Conservation (phyloP, 53 echinoderm and acorn worm genomes). For the Actinopyga echinites region DNA sequence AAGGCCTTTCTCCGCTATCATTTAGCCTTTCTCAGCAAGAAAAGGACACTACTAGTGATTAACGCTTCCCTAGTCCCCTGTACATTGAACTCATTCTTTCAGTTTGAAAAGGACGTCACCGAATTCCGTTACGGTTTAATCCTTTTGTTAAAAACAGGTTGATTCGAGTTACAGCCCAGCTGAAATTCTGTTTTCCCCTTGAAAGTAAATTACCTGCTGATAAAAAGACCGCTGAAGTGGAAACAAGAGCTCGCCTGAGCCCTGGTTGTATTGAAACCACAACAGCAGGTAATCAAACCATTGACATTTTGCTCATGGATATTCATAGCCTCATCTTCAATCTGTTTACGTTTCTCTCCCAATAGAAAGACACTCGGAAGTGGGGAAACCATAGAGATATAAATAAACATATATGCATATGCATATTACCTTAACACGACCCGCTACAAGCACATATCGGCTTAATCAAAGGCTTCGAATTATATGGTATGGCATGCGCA, state of each 20-base stretch:
- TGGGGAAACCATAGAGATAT: constrained; percentile 11
- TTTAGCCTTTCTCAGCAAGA: no score
- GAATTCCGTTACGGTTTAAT: constrained; percentile 27
- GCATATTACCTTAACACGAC: background rate
- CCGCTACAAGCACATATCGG: background rate
- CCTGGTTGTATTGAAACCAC: constrained; percentile 25
- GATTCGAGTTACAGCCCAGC: constrained; percentile 14
- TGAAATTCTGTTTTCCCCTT: no score
- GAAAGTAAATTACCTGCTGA: constrained; percentile 24
- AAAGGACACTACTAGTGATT: no score
- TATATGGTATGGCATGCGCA: constrained; percentile 19
- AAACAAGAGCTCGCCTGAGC: background rate
- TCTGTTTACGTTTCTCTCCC: background rate
- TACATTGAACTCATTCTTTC: background rate
- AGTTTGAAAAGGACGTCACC: constrained; percentile 17
- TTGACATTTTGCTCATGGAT: constrained; percentile 7
- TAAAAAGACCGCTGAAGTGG: constrained; percentile 6
- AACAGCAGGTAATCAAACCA: constrained; percentile 27
- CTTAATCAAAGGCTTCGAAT: constrained; percentile 28
- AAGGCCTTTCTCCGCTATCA: no score
- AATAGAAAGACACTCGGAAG: background rate
- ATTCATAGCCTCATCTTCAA: background rate
- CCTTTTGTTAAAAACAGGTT: constrained; percentile 17
- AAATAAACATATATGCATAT: constrained; percentile 33
- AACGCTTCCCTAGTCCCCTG: no score